Conservation (phyloP, 2,888 invertebrate genomes). For the Gastracanthus pulcherrimus region DNA sequence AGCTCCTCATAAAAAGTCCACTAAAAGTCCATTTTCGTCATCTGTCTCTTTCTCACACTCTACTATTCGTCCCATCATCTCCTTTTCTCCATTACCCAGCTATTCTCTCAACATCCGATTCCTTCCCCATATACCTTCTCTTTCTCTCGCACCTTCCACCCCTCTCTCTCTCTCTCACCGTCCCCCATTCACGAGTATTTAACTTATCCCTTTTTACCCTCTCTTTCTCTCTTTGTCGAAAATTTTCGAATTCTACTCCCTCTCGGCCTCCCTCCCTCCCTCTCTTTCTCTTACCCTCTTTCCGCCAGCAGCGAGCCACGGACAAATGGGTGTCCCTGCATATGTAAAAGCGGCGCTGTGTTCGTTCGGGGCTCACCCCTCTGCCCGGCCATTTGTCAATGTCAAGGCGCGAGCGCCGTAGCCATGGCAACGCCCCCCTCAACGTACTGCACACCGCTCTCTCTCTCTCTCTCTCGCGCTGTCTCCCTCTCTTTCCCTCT, state of each 20-base stretch:
- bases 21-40: conserved; percentile 52
- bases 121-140: not conserved
- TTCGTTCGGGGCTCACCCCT: conserved; percentile 74
- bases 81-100: conserved; percentile 45
- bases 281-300: conserved; percentile 58
- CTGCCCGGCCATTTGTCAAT: conserved; percentile 77
- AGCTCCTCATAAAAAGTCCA: conserved; percentile 52
- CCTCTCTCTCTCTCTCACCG: conserved; percentile 1
- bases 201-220: conserved; percentile 23
- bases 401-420: conserved; percentile 78
- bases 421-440: conserved; percentile 74
- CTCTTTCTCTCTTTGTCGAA: conserved; percentile 24
- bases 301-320: conserved; percentile 65
- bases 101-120: conserved; percentile 48
- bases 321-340: conserved; percentile 78
- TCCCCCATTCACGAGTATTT: conserved; percentile 38
- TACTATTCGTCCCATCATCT: conserved; percentile 47
- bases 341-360: conserved; percentile 78
- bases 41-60: conserved; percentile 13
- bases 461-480: conserved; percentile 59
- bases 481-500: conserved; percentile 53
- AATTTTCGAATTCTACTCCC: conserved; percentile 38
- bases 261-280: conserved; percentile 56
- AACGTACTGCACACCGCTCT: conserved; percentile 21
- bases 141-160: not conserved